phyloP scores from a whole-genome alignment of 2,888 invertebrate genomes.

The Antheraea yamamai region DNA sequence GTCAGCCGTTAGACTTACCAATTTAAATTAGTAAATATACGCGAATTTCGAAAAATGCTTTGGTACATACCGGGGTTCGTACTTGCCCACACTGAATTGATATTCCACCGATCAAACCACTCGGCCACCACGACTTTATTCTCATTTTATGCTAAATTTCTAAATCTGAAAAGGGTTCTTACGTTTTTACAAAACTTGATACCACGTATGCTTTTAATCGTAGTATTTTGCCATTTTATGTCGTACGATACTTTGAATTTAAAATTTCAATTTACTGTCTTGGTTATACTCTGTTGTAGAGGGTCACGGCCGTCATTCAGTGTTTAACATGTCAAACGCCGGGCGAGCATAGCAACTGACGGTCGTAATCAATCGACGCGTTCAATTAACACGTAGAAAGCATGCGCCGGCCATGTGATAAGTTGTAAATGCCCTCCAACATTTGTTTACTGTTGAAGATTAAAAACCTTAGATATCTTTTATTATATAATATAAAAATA shows the following conservation, averaged over 20 bases:
- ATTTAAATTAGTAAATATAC: no score
- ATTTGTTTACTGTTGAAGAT: conserved; percentile 15
- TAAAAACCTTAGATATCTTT: neutral
- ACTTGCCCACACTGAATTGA: no score
- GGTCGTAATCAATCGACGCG: conserved; percentile 30
- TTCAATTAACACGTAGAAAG: conserved; percentile 29
- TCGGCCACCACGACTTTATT: no score
- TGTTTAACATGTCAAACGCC: conserved; percentile 24
- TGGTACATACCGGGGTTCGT: no score
- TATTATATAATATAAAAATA: neutral
- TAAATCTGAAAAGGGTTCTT: no score
- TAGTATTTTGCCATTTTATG: no score
- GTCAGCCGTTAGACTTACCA: no score
- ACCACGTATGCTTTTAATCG: no score
- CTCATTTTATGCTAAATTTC: no score
- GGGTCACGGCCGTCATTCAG: conserved; percentile 31
- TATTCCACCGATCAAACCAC: no score
- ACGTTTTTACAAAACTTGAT: no score
- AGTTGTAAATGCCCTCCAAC: conserved; percentile 34
- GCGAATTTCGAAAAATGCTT: no score
- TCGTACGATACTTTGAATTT: neutral
- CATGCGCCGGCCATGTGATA: conserved; percentile 34
- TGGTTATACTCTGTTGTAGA: conserved; percentile 6
- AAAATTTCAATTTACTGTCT: neutral
- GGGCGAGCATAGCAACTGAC: conserved; percentile 29